These are phyloP conservation scores for Diorhabda carinulata DNA, from an alignment of 1,140 invertebrate genomes.

Conservation along the genomic window DNA sequence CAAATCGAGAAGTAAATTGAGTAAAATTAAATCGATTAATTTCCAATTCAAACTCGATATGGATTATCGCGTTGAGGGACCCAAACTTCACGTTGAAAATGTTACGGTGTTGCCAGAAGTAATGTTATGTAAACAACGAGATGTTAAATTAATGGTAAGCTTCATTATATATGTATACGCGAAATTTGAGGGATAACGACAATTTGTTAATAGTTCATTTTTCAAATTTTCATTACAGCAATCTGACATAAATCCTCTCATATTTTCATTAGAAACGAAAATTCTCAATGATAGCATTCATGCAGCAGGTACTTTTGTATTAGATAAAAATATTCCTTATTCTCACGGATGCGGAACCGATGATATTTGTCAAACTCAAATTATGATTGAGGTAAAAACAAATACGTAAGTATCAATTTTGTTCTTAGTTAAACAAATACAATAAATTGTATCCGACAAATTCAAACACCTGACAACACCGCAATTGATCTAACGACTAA, in stretches of 20 bases:
- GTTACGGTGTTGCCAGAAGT: background rate
- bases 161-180: background rate
- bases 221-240: too few species aligned
- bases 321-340: conserved; percentile 9
- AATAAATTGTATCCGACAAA: too few species aligned
- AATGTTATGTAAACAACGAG: background rate
- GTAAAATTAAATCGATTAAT: conserved; percentile 4
- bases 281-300: background rate
- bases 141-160: conserved; percentile 5
- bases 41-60: conserved; percentile 13
- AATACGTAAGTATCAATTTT: conserved; percentile 9
- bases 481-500: too few species aligned
- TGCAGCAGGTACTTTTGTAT: background rate
- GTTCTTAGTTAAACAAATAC: background rate
- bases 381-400: background rate
- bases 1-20: conserved; percentile 12
- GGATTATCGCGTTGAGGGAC: conserved; percentile 13
- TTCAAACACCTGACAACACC: too few species aligned
- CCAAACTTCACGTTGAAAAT: background rate
- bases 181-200: too few species aligned
- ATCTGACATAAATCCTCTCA: conserved; percentile 3
- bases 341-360: conserved; percentile 20
- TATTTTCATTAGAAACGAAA: background rate
- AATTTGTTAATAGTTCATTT: too few species aligned
- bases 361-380: conserved; percentile 13